Evolutionary conservation across 92 coral and sea anemone genomes (phyloP), one percentile per base, ranked within the genome.

Genomic region (Porites lobata): DNA sequence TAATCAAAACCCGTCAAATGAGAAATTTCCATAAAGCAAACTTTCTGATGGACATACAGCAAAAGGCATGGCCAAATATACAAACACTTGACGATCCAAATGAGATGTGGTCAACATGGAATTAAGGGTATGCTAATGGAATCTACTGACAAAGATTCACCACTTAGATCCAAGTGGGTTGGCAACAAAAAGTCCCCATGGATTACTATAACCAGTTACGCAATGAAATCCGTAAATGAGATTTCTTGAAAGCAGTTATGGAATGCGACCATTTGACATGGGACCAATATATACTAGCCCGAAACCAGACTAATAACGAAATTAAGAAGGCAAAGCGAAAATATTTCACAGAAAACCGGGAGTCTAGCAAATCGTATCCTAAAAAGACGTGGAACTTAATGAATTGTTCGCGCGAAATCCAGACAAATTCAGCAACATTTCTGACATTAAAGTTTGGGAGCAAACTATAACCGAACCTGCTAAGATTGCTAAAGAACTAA

Each of bases 101-200:
- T 67, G 85, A 81, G 29, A 81, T 81, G 76, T 81, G 85, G 85
- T 69, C 24, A 14, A 66, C 11, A 38, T 81, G 76, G 74, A 81
- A 81, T 38, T 38, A 4, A 38, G 21, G 50, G n/a, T 47, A 59
- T 53, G 71, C 52, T 78, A 53, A 78, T 58, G 68, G 22, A 0
- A 53, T 53, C 50, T 51, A 78, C 2, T 0, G 71, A 78, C 61
- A 78, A 56, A 32, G 70, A 78, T 56, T 69, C 83, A 54, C 83
- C 83, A 78, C 83, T 78, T 12, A 22, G 51, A 54, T 13, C 69
- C 18, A 78, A 78, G 47, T 4, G 47, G 47, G 47, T 38, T 38
- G 47, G 47, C 47, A 38, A 4, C 47, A 38, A 38, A 4, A 78
- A 59, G 43, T 17, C 1, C 53, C 73, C 59, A 62, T 65, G 20